These are phyloP conservation scores for Pandemis cinnamomeana DNA, from an alignment of 2,888 invertebrate genomes.

Conservation along the genomic window DNA sequence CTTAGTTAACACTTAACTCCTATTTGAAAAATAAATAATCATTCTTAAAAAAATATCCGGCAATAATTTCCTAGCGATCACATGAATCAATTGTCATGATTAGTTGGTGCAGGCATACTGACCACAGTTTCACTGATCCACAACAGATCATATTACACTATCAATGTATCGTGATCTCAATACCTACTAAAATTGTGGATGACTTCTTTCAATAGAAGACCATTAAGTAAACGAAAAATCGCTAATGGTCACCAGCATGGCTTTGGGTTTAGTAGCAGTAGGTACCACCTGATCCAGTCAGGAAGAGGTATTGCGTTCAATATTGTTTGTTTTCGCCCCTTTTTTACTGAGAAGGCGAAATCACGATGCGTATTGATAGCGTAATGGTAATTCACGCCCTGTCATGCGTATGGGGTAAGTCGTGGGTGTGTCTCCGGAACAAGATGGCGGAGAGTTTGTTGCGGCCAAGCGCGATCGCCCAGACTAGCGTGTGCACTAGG, in stretches of 20 bases:
- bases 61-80: background rate
- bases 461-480: constrained; percentile 60
- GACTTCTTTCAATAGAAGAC: background rate
- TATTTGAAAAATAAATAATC: constrained; percentile 4
- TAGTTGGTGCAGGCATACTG: background rate
- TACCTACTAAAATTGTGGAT: too few species aligned
- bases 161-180: background rate
- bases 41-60: background rate
- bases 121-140: background rate
- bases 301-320: too few species aligned
- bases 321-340: too few species aligned
- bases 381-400: constrained; percentile 16
- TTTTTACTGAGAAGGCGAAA: background rate
- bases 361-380: background rate
- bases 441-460: constrained; percentile 60
- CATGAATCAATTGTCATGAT: background rate
- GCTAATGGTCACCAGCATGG: too few species aligned
- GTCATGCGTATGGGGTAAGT: constrained; percentile 52
- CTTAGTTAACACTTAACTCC: constrained; percentile 11
- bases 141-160: background rate
- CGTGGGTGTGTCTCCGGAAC: constrained; percentile 63
- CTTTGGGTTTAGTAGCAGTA: too few species aligned
- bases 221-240: background rate
- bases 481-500: constrained; percentile 59
- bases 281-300: too few species aligned